phyloP scores from a whole-genome alignment of 2,888 invertebrate species.

The Ormyrus thymus region DNA sequence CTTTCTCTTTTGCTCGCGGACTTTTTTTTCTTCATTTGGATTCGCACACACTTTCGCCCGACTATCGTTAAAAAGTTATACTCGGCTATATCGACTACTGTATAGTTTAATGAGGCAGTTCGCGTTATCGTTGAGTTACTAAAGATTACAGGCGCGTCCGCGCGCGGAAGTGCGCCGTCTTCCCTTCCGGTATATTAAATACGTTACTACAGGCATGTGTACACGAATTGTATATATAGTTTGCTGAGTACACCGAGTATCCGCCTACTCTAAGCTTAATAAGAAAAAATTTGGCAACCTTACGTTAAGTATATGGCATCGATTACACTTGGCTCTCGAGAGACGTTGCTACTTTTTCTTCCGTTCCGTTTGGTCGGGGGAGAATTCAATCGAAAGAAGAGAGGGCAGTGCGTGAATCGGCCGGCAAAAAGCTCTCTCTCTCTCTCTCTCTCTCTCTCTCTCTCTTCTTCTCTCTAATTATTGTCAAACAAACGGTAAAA shows the following conservation, averaged over 20 bases:
- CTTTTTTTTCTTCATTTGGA: background rate
- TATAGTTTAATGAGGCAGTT: constrained; percentile 42
- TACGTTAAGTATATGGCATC: too few species aligned
- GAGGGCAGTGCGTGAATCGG: too few species aligned
- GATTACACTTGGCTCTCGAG: too few species aligned
- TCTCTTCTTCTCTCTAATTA: too few species aligned
- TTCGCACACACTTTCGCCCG: background rate
- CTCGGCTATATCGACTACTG: background rate
- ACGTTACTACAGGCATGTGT: background rate
- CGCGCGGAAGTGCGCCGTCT: background rate
- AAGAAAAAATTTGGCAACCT: background rate
- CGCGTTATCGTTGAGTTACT: constrained; percentile 31
- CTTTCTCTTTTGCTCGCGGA: background rate
- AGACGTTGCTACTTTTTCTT: too few species aligned
- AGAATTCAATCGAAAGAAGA: too few species aligned
- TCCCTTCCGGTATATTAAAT: background rate
- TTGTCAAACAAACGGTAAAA: too few species aligned
- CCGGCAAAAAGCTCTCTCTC: too few species aligned
- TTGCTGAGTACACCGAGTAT: too few species aligned
- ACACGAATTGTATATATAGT: background rate
- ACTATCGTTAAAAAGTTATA: background rate
- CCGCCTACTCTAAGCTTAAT: too few species aligned
- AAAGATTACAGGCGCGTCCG: background rate
- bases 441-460: too few species aligned
- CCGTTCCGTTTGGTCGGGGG: too few species aligned